Base-by-base conservation (phyloP, 2,113 vertebrate species). In the Glaucidium brasilianum region DNA sequence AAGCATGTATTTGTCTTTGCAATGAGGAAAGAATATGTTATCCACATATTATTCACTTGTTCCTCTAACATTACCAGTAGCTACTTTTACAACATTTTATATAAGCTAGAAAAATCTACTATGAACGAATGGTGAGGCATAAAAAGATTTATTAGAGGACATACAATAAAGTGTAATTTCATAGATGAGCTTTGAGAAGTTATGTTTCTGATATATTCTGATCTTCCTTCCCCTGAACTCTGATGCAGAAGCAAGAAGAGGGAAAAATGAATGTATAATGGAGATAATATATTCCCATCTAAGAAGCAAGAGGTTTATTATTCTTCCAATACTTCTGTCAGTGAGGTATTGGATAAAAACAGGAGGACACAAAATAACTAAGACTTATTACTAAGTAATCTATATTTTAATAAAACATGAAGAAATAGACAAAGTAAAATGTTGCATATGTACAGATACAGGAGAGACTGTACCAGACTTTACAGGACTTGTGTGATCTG, bases 1-100 rank as follows among this genome's bases (percentile, higher is more conserved):
- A 95, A 88, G 79, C 52, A 79, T 55, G 14, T 47, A 68, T 94
- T 73, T 92, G 14, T 90, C 91, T 96, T 95, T 72, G 43, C 5
- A 47, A 75, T 10, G 0, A 87, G 35, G 39, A 77, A 91, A 94
- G 69, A 88, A 59, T 90, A 89, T 90, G 58, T 88, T 92, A 82
- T 62, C 74, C 13, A 41, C 6, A 1, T 27, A 63, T 62, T 79
- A 82, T 71, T 86, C 32, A 20, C 26, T 94, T 66, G 53, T 81
- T 94, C 13, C 47, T 82, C 32, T 32, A 85, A 85, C 14, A 35
- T 71, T 59, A 94, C 49, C 64, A 29, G 12, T 71, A 41, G 59
- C 27, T 56, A 21, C 7, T 88, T 73, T 60, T 93, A 86, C 47
- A 75, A 62, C 3, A 60, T 93, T 89, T 90, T 92, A 22, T 30